Base-by-base conservation (phyloP, 2,888 invertebrate genomes). In the Melanostoma mellinum region DNA sequence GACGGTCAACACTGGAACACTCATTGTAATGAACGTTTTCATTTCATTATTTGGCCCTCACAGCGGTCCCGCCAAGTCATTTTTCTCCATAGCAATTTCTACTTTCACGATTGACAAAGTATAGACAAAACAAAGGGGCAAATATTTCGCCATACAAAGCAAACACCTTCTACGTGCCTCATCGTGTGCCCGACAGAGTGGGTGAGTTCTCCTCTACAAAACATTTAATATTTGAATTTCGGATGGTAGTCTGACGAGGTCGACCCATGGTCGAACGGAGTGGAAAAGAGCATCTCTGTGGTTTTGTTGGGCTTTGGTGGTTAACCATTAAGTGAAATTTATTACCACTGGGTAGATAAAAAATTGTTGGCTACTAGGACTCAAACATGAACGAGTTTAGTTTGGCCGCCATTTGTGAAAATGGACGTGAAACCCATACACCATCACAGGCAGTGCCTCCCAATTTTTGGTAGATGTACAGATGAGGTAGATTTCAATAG, bases 251-350 rank as follows among this genome's bases (percentile, higher is more conserved):
- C 36, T 48, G 42, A 42, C 42, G 9, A 42, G 67, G 40, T 20
- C 30, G 10, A 10, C n/a, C 20, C 36, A 3, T 32, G 53, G n/a
- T n/a, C 9, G 48, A 6, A 9, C 33, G 58, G 35, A 10, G 32
- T 40, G 68, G 55, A 36, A 71, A 71, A 40, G 50, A 77, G 73
- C 63, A 77, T 68, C 73, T 68, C 77, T 82, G 82, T 56, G 72
- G 78, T 73, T 78, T 82, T 53, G 69, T 46, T 63, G 68, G 73
- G 50, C 61, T 67, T 42, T 3, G 30, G 65, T 65, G 76, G 81
- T 81, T 72, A 61, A 60, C 82, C 52, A 78, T 82, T 73, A 82
- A 82, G 73, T 63, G 69, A 60, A 82, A 82, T 82, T 82, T 82
- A 82, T 78, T 78, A 48, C 73, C 78, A 36, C 46, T 56, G 73